Conservation (phyloP, 2,113 vertebrate species). For the Pteruthius melanotis region DNA sequence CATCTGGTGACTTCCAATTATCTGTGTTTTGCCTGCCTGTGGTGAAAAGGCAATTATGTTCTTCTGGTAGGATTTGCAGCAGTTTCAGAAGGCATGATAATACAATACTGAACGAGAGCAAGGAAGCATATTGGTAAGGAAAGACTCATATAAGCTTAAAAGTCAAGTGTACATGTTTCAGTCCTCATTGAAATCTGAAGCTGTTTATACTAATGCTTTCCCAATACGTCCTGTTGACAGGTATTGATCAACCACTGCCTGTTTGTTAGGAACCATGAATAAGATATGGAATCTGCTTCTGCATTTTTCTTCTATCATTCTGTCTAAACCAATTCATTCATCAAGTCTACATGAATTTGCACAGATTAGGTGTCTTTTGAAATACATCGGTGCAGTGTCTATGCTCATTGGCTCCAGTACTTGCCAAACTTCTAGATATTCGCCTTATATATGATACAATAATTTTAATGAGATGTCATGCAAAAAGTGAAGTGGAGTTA, state of each 20-base stretch:
- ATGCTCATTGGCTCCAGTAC: not conserved
- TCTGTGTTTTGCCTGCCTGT: slow-evolving; percentile 55
- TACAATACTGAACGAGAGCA: not conserved
- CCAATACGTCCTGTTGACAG: not conserved
- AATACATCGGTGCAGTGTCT: not conserved
- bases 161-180: not conserved
- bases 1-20: slow-evolving; percentile 65
- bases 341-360: not conserved
- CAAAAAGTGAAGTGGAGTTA: not conserved
- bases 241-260: slow-evolving; percentile 1
- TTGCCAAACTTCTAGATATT: not conserved
- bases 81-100: slow-evolving; percentile 30
- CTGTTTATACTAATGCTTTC: slow-evolving; percentile 22
- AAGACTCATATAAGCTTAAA: not conserved
- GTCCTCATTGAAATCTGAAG: not conserved
- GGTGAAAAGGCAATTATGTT: slow-evolving; percentile 61
- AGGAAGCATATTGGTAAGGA: slow-evolving; percentile 22
- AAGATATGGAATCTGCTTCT: not conserved
- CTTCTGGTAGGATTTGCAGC: slow-evolving; percentile 49
- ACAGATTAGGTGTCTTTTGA: not conserved
- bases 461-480: slow-evolving; percentile 4
- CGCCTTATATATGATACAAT: not conserved
- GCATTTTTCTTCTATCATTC: not conserved
- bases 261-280: slow-evolving; percentile 10
- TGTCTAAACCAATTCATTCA: not conserved